These are phyloP conservation scores for Eretmocerus hayati DNA, from an alignment of 2,888 invertebrate species.

Conservation along the genomic window DNA sequence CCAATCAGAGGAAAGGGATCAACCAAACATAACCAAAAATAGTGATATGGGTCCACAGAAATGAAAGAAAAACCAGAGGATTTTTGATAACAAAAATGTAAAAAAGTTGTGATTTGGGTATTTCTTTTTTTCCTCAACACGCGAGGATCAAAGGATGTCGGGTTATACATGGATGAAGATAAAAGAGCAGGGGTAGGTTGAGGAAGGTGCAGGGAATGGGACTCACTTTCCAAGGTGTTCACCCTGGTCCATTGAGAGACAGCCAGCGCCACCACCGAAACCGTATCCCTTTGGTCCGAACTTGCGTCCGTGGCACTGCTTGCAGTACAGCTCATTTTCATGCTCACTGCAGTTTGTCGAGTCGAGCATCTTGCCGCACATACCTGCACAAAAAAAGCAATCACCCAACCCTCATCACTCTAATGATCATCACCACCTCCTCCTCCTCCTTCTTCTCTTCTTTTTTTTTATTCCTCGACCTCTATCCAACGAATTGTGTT, in stretches of 20 bases:
- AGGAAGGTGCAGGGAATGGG: conserved; percentile 25
- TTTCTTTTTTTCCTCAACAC: conserved; percentile 13
- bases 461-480: no score
- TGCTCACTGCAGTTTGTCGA: conserved; percentile 98
- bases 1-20: no score
- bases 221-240: conserved; percentile 86
- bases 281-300: conserved; percentile 98
- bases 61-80: no score
- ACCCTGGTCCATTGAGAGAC: conserved; percentile 92
- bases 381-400: no score
- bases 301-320: conserved; percentile 94
- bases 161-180: conserved; percentile 5
- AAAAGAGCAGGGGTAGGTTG: conserved; percentile 11
- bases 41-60: no score
- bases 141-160: conserved; percentile 18
- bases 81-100: no score
- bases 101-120: no score
- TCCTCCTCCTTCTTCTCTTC: no score
- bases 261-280: conserved; percentile 96
- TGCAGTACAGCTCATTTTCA: conserved; percentile 94
- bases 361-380: conserved; percentile 97
- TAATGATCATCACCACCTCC: no score
- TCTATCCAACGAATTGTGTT: no score
- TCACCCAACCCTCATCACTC: no score
- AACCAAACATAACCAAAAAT: no score